These are phyloP conservation scores for Himalopsyche phryganea DNA, from an alignment of 1,140 invertebrate genomes.

Conservation along the genomic window DNA sequence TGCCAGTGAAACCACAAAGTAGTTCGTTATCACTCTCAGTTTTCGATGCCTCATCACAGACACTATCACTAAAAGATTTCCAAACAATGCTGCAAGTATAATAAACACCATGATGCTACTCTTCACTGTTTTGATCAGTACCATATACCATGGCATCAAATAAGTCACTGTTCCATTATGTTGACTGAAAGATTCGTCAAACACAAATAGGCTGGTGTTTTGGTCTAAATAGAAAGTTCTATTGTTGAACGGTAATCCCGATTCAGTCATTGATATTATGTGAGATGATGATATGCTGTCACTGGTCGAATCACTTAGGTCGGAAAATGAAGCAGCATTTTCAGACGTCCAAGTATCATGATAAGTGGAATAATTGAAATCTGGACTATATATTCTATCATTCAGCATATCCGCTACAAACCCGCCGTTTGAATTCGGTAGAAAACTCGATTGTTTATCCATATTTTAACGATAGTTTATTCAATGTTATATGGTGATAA, in stretches of 20 bases:
- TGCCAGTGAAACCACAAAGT: conserved; percentile 89
- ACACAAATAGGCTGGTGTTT: conserved; percentile 19
- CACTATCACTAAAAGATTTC: conserved; percentile 83
- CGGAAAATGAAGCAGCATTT: conserved; percentile 9
- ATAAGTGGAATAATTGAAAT: conserved; percentile 12
- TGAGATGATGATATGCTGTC: conserved; percentile 1
- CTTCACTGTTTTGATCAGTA: conserved; percentile 61
- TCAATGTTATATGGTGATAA: too few relatives aligned
- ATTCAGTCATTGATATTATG: conserved; percentile 13
- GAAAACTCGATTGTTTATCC: conserved; percentile 29
- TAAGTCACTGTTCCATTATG: not conserved
- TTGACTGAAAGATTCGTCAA: conserved; percentile 22
- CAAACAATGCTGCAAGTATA: conserved; percentile 80
- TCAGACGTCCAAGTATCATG: conserved; percentile 20
- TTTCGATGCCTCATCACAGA: conserved; percentile 84
- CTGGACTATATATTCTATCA: conserved; percentile 25
- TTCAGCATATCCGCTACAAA: conserved; percentile 30
- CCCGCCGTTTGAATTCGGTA: conserved; percentile 26
- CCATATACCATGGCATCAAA: conserved; percentile 38
- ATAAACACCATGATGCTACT: conserved; percentile 76
- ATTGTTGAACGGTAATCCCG: conserved; percentile 12
- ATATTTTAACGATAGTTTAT: conserved; percentile 5
- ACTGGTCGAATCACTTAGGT: conserved; percentile 6
- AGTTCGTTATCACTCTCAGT: conserved; percentile 87
- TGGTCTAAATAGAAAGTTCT: conserved; percentile 22